A percentile compares a stretch with the other conserved stretches of the same genome.
phyloP scores from a whole-genome alignment of 2,797 vertebrate genomes.

The Schizopygopsis pylzovi region DNA sequence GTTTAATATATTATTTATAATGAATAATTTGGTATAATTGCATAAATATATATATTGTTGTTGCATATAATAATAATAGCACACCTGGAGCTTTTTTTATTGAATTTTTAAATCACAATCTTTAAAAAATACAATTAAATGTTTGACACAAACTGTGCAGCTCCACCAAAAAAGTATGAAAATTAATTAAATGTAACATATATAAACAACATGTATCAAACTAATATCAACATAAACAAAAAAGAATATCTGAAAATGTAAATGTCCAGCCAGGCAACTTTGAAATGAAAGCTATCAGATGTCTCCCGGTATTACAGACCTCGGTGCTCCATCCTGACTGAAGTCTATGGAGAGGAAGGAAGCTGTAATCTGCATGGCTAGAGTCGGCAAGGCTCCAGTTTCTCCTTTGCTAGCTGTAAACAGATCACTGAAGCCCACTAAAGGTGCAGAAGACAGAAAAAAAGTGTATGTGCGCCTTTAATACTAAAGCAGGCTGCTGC shows the following conservation, averaged over 20 bases:
- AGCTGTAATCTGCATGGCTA: conserved; percentile 64
- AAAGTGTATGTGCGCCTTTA: conserved; percentile 63
- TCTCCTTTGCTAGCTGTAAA: conserved; percentile 64
- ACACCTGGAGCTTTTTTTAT: neutral
- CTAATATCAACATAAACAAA: neutral
- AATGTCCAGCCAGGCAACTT: neutral
- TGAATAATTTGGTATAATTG: too few relatives aligned
- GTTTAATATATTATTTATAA: too few relatives aligned
- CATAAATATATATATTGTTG: neutral
- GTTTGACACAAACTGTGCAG: neutral
- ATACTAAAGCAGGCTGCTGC: conserved; percentile 67
- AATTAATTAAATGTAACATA: neutral
- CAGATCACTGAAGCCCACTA: conserved; percentile 67
- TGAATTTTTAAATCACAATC: neutral
- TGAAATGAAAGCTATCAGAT: neutral
- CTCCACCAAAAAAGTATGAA: neutral
- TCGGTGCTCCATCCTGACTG: neutral
- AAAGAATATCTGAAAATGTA: neutral
- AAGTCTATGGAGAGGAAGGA: neutral
- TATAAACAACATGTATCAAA: neutral
- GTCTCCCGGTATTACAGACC: neutral
- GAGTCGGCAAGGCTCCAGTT: conserved; percentile 52
- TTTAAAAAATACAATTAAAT: neutral
- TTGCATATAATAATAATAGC: neutral
- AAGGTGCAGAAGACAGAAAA: conserved; percentile 1